These are phyloP conservation scores for Martes flavigula DNA, from an alignment of 2,797 vertebrate species.

Conservation along the genomic window DNA sequence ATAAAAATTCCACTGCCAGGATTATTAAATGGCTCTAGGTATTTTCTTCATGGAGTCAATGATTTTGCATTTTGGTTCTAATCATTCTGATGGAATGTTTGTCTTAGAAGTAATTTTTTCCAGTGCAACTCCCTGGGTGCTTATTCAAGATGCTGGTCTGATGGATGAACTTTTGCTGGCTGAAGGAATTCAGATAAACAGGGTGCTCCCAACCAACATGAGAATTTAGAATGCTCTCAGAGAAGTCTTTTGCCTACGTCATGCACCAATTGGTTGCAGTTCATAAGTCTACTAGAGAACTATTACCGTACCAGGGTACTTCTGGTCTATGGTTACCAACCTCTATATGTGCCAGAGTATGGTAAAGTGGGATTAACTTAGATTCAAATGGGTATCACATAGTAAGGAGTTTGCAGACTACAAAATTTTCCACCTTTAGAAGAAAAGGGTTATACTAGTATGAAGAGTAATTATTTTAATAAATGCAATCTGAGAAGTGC, in stretches of 20 bases:
- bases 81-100: conserved; percentile 59
- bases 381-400: neutral
- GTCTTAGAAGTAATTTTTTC: conserved; percentile 72
- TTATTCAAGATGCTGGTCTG: conserved; percentile 69
- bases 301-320: neutral
- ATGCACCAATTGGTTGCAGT: neutral
- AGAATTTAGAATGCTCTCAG: conserved; percentile 19
- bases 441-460: neutral
- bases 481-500: neutral
- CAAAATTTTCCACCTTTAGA: neutral
- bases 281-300: conserved; percentile 34
- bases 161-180: conserved; percentile 68
- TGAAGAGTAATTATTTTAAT: conserved; percentile 2
- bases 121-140: conserved; percentile 61
- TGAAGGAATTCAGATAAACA: conserved; percentile 63
- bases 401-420: neutral
- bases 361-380: conserved; percentile 14
- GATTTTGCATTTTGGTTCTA: conserved; percentile 52
- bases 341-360: neutral
- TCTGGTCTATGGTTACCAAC: neutral
- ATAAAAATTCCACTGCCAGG: conserved; percentile 42
- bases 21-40: neutral
- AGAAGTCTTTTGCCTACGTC: neutral
- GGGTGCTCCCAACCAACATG: neutral
- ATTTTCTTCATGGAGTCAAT: conserved; percentile 46